A percentile compares a stretch with the other conserved stretches of the same genome.
phyloP scores from a whole-genome alignment of 2,888 invertebrate genomes.

The Lottia gigantea region DNA sequence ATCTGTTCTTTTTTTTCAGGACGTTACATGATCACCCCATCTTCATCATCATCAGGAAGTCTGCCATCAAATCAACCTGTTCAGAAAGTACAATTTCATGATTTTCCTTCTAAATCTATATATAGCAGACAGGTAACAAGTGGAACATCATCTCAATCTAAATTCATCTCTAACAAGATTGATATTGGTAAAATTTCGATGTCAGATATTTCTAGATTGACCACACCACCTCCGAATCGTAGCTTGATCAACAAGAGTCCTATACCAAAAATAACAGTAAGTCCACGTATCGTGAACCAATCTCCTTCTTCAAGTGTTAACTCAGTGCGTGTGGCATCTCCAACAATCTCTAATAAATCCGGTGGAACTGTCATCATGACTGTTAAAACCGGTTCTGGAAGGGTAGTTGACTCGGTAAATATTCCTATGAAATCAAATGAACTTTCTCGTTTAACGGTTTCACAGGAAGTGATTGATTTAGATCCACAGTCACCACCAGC shows the following conservation, averaged over 20 bases:
- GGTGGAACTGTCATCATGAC: neutral
- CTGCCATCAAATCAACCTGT: conserved; percentile 49
- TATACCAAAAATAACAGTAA: conserved; percentile 3
- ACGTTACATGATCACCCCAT: conserved; percentile 36
- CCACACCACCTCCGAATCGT: neutral
- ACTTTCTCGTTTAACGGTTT: no score
- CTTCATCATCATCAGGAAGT: conserved; percentile 26
- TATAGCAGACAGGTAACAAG: conserved; percentile 36
- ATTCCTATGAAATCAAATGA: no score
- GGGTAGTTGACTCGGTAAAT: no score
- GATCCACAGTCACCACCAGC: no score
- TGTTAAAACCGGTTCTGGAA: neutral
- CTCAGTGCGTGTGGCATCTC: no score
- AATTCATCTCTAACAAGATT: conserved; percentile 34
- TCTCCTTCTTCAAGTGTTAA: neutral
- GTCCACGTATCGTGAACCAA: neutral
- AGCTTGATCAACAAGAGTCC: conserved; percentile 7
- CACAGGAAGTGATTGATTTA: no score
- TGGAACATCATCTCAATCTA: conserved; percentile 47
- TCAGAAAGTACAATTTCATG: conserved; percentile 60
- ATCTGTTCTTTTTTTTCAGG: neutral
- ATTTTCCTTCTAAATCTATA: conserved; percentile 57
- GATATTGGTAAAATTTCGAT: conserved; percentile 19
- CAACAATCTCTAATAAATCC: neutral
- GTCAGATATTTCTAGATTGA: neutral